Evolutionary conservation across 2,113 vertebrate genomes (phyloP).

Genomic region (Gnathonemus echidnorhynchus): DNA sequence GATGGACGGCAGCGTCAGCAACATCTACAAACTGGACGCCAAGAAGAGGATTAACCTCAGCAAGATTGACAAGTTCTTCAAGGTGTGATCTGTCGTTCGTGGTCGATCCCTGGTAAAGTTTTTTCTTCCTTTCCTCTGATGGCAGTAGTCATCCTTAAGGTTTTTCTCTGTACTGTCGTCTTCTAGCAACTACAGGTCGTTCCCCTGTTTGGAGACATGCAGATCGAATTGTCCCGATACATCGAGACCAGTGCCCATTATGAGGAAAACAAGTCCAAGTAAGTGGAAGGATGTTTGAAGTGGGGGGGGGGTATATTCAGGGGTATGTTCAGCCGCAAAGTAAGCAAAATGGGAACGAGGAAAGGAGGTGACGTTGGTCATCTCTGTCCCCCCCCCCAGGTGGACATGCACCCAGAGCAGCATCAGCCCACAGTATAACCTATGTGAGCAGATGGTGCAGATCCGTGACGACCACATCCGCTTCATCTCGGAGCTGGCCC

Average conservation of each 20-base stretch:
- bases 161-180: not conserved
- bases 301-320: not conserved
- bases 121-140: too few species aligned
- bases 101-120: not conserved
- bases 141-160: not conserved
- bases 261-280: constrained; percentile 99
- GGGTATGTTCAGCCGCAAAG: not conserved
- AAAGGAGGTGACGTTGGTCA: not conserved
- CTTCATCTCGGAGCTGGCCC: constrained; percentile 96
- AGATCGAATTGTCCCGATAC: constrained; percentile 98
- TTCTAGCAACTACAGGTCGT: constrained; percentile 91
- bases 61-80: constrained; percentile 99
- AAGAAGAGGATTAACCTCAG: constrained; percentile 99
- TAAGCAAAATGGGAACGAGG: not conserved
- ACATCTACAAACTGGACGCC: constrained; percentile 96
- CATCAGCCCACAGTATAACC: constrained; percentile 97
- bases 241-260: constrained; percentile 99
- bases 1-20: constrained; percentile 98
- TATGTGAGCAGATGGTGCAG: constrained; percentile 99
- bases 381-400: constrained; percentile 52
- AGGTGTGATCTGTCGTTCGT: constrained; percentile 59
- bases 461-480: constrained; percentile 98
- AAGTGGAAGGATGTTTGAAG: constrained; percentile 48
- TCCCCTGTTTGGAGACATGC: constrained; percentile 98
- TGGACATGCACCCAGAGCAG: constrained; percentile 98